Evolutionary conservation across 2,113 vertebrate species (phyloP).

Genomic region (Hiodon alosoides): DNA sequence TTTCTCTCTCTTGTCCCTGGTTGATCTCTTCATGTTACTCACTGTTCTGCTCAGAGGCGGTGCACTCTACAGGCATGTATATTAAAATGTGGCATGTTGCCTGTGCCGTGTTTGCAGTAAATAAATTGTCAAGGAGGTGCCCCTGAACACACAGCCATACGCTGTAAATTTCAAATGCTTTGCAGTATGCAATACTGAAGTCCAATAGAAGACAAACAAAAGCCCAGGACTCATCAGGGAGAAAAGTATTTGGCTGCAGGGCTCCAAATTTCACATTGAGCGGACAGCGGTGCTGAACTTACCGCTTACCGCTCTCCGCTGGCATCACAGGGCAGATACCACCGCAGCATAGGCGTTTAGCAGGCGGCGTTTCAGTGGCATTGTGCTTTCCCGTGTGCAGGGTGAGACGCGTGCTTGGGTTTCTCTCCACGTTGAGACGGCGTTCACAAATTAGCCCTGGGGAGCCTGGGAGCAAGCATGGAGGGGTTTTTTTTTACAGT

Average conservation of each 20-base stretch:
- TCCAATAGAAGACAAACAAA: neutral
- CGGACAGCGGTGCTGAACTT: neutral
- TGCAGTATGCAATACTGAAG: neutral
- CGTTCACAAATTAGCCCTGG: conserved; percentile 14
- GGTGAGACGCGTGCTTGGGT: conserved; percentile 15
- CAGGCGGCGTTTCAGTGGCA: neutral
- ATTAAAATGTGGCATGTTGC: too few relatives aligned
- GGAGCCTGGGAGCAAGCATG: neutral
- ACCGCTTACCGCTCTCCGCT: neutral
- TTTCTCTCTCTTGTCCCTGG: too few relatives aligned
- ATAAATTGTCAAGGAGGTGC: too few relatives aligned
- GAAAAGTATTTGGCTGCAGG: neutral
- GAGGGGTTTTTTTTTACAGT: neutral
- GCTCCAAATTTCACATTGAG: conserved; percentile 8
- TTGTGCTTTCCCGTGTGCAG: neutral
- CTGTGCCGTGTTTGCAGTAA: too few relatives aligned
- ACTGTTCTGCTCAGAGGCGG: too few relatives aligned
- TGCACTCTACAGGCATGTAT: too few relatives aligned
- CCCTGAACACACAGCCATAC: neutral
- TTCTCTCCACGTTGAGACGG: conserved; percentile 2
- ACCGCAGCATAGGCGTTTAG: neutral
- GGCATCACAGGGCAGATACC: neutral
- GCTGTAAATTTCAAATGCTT: neutral
- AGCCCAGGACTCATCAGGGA: neutral
- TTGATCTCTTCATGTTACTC: too few relatives aligned